Percentiles rank a stretch among this genome's conserved stretches.
Evolutionary conservation across 2,113 vertebrate genomes (phyloP).

Genomic region (Otis tarda): DNA sequence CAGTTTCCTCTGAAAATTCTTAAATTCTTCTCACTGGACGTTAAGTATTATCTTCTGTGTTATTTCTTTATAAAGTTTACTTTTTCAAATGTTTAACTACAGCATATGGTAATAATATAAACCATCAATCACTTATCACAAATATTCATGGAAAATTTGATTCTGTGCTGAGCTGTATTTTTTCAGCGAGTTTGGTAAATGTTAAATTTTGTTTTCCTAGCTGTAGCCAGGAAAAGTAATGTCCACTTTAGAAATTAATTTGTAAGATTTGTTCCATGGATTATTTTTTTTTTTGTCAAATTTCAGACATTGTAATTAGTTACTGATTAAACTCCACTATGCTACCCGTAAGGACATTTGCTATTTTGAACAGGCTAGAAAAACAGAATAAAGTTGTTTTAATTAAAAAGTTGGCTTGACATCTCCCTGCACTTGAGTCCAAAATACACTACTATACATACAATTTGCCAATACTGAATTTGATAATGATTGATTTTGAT

Average conservation of each 20-base stretch:
- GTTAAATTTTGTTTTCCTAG: conserved; percentile 37
- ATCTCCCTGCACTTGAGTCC: not conserved
- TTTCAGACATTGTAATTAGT: not conserved
- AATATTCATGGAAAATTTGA: conserved; percentile 38
- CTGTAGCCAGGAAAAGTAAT: conserved; percentile 32
- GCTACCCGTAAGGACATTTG: not conserved
- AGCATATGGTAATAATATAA: conserved; percentile 41
- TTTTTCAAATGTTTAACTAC: conserved; percentile 43
- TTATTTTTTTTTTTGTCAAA: not conserved
- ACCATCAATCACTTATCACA: conserved; percentile 29
- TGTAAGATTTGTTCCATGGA: not conserved
- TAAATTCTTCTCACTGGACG: conserved; percentile 48
- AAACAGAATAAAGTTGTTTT: not conserved
- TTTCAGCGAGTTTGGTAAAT: conserved; percentile 28
- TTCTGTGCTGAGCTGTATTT: conserved; percentile 37
- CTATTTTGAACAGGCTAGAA: not conserved
- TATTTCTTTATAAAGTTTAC: conserved; percentile 32
- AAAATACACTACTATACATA: not conserved
- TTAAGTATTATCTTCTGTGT: conserved; percentile 49
- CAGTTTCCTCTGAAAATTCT: conserved; percentile 38
- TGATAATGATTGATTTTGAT: not conserved
- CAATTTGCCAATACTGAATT: not conserved
- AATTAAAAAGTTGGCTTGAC: not conserved
- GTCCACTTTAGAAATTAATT: not conserved
- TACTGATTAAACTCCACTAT: not conserved